Conservation (phyloP, 2,888 invertebrate genomes). For the Dryobota labecula region DNA sequence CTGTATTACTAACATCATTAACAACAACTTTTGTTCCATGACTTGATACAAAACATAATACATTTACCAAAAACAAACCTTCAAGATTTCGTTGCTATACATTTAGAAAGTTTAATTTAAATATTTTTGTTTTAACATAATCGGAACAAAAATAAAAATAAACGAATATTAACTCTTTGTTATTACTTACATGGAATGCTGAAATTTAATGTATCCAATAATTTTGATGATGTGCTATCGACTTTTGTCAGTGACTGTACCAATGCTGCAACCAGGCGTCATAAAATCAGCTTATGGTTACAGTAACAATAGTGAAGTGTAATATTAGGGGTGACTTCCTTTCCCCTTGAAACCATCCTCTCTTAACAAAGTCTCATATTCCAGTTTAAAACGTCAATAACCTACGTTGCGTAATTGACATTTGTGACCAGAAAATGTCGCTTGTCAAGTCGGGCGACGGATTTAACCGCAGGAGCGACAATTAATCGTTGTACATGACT, state of each 20-base stretch:
- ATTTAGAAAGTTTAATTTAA: too few species aligned
- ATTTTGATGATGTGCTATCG: background rate
- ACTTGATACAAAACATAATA: too few species aligned
- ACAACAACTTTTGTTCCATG: too few species aligned
- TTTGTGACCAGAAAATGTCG: conserved; percentile 66
- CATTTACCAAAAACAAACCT: too few species aligned
- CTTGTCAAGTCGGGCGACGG: conserved; percentile 63
- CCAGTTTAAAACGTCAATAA: conserved; percentile 55
- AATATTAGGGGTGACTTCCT: background rate
- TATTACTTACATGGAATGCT: background rate
- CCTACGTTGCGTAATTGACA: conserved; percentile 62
- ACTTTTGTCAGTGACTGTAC: background rate
- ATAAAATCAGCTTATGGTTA: background rate
- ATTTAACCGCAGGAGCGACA: conserved; percentile 60
- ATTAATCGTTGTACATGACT: conserved; percentile 66
- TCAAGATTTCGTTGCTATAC: too few species aligned
- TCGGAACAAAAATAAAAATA: background rate
- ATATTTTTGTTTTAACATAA: too few species aligned
- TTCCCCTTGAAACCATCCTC: background rate
- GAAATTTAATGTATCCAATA: background rate
- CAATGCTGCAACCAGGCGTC: too few species aligned
- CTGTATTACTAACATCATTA: too few species aligned
- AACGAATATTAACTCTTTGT: background rate
- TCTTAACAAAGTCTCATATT: conserved; percentile 26
- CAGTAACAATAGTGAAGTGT: background rate